Conservation (phyloP, 2,113 vertebrate genomes). For the Phyllostomus hastatus region DNA sequence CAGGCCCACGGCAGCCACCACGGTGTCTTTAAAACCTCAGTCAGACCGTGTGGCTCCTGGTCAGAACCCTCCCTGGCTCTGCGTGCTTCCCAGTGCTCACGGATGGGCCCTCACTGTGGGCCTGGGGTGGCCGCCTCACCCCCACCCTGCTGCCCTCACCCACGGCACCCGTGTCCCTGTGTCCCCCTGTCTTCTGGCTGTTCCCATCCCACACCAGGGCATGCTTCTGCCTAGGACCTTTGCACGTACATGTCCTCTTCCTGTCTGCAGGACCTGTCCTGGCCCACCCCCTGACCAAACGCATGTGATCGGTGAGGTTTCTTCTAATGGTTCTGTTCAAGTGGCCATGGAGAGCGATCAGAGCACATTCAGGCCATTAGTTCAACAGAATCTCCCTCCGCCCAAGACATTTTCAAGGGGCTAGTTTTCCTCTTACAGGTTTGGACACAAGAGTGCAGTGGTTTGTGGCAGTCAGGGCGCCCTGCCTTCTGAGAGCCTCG, state of each 20-base stretch:
- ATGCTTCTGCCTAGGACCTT: background rate
- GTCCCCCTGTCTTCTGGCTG: no score
- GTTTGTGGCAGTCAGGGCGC: background rate
- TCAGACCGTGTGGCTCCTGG: background rate
- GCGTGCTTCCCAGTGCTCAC: accelerated
- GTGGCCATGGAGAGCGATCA: no score
- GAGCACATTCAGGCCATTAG: no score
- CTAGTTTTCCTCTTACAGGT: background rate
- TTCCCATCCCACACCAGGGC: background rate
- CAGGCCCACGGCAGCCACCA: background rate
- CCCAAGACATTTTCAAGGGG: background rate
- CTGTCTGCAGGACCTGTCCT: background rate
- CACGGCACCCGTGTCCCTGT: no score
- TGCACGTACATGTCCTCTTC: background rate
- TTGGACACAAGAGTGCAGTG: accelerated
- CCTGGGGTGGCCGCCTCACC: no score
- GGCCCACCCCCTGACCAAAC: no score
- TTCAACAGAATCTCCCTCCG: background rate
- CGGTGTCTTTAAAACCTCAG: background rate
- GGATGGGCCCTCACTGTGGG: background rate
- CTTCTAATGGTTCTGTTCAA: background rate
- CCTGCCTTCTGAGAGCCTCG: no score
- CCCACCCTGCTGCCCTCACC: no score
- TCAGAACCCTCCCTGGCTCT: background rate
- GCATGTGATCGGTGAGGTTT: accelerated